Conservation (phyloP, 2,113 vertebrate species). For the Poecile atricapillus region DNA sequence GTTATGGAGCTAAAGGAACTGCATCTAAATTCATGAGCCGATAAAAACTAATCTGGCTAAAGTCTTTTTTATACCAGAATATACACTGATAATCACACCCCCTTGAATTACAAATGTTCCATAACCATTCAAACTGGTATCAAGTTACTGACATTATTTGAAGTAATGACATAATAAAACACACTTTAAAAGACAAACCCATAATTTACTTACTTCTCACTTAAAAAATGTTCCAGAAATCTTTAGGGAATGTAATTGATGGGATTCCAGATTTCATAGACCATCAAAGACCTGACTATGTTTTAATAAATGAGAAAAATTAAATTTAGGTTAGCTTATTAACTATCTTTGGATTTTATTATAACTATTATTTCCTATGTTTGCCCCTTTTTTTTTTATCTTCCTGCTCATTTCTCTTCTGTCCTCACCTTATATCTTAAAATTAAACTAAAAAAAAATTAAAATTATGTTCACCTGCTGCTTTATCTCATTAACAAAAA, state of each 20-base stretch:
- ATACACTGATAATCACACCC: conserved; percentile 75
- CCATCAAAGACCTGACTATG: conserved; percentile 46
- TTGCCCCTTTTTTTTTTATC: background rate
- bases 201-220: conserved; percentile 67
- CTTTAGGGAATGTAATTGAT: conserved; percentile 64
- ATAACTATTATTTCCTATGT: background rate
- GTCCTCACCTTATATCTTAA: background rate
- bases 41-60: conserved; percentile 80
- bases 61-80: conserved; percentile 73
- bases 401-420: background rate
- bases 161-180: conserved; percentile 77
- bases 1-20: conserved; percentile 72
- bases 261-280: conserved; percentile 37
- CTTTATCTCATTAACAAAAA: background rate
- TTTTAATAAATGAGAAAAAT: conserved; percentile 67
- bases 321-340: conserved; percentile 19
- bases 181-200: conserved; percentile 73
- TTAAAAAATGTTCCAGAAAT: conserved; percentile 63
- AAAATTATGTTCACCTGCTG: background rate
- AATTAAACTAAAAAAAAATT: background rate
- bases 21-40: conserved; percentile 80
- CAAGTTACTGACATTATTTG: conserved; percentile 75
- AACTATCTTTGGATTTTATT: background rate
- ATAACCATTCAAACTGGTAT: conserved; percentile 74
- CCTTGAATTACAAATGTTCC: conserved; percentile 79